phyloP scores from a whole-genome alignment of 2,797 vertebrate species.

The Furcifer pardalis region DNA sequence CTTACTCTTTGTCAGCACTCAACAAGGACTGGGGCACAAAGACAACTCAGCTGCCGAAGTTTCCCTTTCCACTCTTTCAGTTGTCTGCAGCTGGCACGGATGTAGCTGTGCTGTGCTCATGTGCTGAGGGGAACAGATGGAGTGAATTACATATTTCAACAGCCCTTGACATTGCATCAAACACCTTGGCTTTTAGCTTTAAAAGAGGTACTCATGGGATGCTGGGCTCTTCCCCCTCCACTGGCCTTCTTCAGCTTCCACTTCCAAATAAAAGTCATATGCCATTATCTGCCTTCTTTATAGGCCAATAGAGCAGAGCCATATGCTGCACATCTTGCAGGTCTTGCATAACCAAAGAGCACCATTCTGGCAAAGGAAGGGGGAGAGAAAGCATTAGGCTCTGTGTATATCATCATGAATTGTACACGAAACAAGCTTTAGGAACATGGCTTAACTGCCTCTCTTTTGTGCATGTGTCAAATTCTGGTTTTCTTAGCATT shows the following conservation, averaged over 20 bases:
- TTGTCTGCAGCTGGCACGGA: conserved; percentile 60
- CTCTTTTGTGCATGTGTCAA: not conserved
- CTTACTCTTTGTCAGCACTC: conserved; percentile 52
- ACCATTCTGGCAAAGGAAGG: conserved; percentile 13
- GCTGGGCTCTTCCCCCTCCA: not conserved
- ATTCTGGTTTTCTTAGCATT: not conserved
- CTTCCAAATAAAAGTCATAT: conserved; percentile 47
- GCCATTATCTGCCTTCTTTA: conserved; percentile 56
- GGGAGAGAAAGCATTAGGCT: not conserved
- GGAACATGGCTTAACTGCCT: fast-evolving
- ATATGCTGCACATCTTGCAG: conserved; percentile 52
- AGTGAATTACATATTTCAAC: conserved; percentile 74
- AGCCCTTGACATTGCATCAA: conserved; percentile 72
- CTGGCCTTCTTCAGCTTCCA: conserved; percentile 22
- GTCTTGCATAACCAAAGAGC: conserved; percentile 35
- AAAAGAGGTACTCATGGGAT: conserved; percentile 58
- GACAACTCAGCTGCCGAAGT: conserved; percentile 51
- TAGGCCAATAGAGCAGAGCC: conserved; percentile 49
- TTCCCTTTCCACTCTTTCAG: conserved; percentile 52
- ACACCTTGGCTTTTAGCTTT: conserved; percentile 70
- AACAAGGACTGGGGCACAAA: conserved; percentile 39
- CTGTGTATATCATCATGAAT: not conserved
- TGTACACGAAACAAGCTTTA: not conserved
- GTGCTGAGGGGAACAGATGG: conserved; percentile 66
- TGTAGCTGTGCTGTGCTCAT: not conserved